phyloP scores from a whole-genome alignment of 2,888 invertebrate genomes.

The Sarcophaga caerulescens region DNA sequence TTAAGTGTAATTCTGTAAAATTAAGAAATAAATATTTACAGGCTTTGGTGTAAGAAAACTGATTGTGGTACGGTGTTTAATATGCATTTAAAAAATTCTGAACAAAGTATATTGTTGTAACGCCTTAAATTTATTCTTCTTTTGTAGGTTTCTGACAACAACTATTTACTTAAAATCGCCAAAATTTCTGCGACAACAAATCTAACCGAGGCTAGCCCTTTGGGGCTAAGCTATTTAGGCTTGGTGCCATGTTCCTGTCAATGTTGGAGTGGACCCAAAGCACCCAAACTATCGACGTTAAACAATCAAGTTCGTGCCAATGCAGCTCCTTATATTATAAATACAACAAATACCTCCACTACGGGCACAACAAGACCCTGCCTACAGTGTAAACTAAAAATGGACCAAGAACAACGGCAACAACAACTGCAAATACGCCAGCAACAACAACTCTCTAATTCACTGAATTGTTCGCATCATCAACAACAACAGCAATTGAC shows the following conservation, averaged over 20 bases:
- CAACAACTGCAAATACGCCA: constrained; percentile 55
- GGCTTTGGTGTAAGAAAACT: neutral
- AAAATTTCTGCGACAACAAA: constrained; percentile 76
- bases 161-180: constrained; percentile 50
- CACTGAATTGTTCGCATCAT: constrained; percentile 38
- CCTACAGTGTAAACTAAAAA: constrained; percentile 70
- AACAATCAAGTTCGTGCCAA: constrained; percentile 70
- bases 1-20: constrained; percentile 9
- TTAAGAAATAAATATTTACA: neutral
- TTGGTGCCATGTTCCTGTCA: constrained; percentile 78
- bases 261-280: constrained; percentile 77
- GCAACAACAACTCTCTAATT: constrained; percentile 35
- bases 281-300: constrained; percentile 73
- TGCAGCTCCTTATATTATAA: constrained; percentile 75
- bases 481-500: constrained; percentile 6
- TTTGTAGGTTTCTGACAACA: neutral
- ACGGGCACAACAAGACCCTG: constrained; percentile 50
- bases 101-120: no score
- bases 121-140: neutral
- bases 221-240: constrained; percentile 79
- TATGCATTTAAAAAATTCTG: no score
- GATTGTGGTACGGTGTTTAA: no score
- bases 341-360: neutral
- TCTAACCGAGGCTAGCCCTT: constrained; percentile 75
- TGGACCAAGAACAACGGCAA: constrained; percentile 70